A percentile compares a stretch with the other conserved stretches of the same genome.
Evolutionary conservation across 2,113 vertebrate species (phyloP).

Genomic region (Lutjanus erythropterus): DNA sequence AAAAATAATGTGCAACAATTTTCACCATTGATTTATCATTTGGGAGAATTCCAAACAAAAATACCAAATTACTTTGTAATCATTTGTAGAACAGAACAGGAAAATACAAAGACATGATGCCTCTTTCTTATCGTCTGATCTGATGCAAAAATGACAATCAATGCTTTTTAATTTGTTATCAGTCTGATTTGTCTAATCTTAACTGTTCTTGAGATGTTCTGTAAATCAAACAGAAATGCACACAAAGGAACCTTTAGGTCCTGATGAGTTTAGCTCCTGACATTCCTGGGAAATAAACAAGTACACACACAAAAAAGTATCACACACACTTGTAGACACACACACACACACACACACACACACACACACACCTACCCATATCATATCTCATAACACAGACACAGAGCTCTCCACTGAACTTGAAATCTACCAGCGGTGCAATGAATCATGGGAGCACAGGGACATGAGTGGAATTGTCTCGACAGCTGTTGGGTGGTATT

Average conservation of each 20-base stretch:
- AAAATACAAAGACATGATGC: conserved; percentile 10
- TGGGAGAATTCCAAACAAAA: too few species aligned
- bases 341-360: background rate
- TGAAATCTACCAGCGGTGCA: conserved; percentile 39
- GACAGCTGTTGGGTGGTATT: conserved; percentile 34
- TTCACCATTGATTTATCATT: too few species aligned
- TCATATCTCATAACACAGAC: conserved; percentile 40
- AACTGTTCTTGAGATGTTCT: background rate
- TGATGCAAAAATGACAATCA: background rate
- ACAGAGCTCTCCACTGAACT: conserved; percentile 22
- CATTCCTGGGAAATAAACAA: background rate
- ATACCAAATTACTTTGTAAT: too few species aligned
- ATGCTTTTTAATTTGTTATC: conserved; percentile 1
- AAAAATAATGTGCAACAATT: too few species aligned
- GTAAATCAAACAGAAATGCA: background rate
- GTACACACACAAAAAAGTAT: background rate
- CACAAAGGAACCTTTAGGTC: background rate
- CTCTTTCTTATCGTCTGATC: background rate
- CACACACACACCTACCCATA: background rate
- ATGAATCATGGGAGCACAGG: conserved; percentile 52
- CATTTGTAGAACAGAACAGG: too few species aligned
- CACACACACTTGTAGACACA: background rate
- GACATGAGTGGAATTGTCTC: conserved; percentile 13
- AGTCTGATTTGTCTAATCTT: background rate
- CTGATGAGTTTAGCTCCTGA: background rate